Conservation (phyloP, 2,888 invertebrate genomes). For the Gryllus longicercus region DNA sequence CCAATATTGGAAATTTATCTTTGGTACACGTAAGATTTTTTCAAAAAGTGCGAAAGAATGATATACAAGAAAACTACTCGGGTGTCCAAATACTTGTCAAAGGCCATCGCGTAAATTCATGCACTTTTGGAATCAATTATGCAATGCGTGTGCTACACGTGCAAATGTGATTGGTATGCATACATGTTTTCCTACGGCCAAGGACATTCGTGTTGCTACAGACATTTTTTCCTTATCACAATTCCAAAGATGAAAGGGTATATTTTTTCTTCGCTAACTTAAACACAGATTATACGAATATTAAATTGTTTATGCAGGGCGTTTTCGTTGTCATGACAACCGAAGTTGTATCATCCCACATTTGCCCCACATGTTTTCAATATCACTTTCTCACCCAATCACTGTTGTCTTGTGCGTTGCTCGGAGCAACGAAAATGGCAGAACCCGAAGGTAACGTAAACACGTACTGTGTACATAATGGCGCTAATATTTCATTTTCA, state of each 20-base stretch:
- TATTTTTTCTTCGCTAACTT: not conserved
- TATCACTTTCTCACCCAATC: slow-evolving; percentile 29
- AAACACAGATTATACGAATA: not conserved
- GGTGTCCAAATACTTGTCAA: not conserved
- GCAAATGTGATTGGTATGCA: not conserved
- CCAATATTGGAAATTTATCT: no score
- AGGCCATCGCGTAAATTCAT: not conserved
- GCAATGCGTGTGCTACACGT: not conserved
- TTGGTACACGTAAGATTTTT: no score
- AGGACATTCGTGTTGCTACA: slow-evolving; percentile 34
- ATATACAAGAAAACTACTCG: no score
- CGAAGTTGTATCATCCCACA: slow-evolving; percentile 12
- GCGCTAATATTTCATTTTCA: not conserved
- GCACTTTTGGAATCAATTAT: not conserved
- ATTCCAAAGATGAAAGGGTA: not conserved
- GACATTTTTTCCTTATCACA: slow-evolving; percentile 25
- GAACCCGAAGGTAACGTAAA: slow-evolving; percentile 36
- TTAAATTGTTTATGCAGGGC: slow-evolving; percentile 19
- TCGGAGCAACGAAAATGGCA: slow-evolving; percentile 38
- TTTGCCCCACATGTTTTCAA: slow-evolving; percentile 26
- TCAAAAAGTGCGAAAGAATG: no score
- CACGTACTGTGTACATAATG: not conserved
- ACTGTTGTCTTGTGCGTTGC: slow-evolving; percentile 30
- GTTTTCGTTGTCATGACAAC: slow-evolving; percentile 25
- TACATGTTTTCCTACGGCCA: slow-evolving; percentile 37